phyloP scores from a whole-genome alignment of 2,113 vertebrate species.

The Xenotilapia caudafasciata region DNA sequence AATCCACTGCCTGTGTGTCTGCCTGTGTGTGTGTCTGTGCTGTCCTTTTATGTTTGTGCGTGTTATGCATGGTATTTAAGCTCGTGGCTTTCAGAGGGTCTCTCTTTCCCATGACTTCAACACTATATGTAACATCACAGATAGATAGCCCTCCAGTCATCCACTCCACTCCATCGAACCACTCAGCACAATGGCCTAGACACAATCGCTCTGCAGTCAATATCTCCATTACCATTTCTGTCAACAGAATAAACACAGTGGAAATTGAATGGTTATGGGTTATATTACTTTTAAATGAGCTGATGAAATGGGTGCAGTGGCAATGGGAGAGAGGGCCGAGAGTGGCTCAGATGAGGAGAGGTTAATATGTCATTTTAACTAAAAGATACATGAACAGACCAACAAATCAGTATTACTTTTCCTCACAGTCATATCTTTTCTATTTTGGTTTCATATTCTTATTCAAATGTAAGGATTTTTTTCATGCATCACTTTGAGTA shows the following conservation, averaged over 20 bases:
- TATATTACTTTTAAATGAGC: conserved; percentile 44
- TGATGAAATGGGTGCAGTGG: conserved; percentile 22
- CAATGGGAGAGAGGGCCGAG: background rate
- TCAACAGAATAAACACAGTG: conserved; percentile 29
- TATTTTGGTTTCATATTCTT: background rate
- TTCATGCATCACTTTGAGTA: background rate
- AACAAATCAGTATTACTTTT: background rate
- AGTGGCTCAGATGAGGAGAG: background rate
- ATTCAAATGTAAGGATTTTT: background rate
- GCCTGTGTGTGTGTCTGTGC: background rate
- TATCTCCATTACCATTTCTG: conserved; percentile 39
- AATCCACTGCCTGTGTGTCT: conserved; percentile 41
- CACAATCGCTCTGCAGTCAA: conserved; percentile 32
- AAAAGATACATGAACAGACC: background rate
- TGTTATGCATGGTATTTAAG: conserved; percentile 39
- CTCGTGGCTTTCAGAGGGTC: conserved; percentile 30
- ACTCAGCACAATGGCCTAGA: conserved; percentile 43
- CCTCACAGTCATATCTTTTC: background rate
- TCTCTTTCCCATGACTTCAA: conserved; percentile 44
- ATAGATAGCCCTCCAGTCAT: conserved; percentile 33
- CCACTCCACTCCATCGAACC: conserved; percentile 28
- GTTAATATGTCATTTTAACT: background rate
- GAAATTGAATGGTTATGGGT: conserved; percentile 40
- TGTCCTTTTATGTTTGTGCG: conserved; percentile 12
- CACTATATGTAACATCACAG: conserved; percentile 11